phyloP scores from a whole-genome alignment of 2,113 vertebrate genomes.

The Myiagra hebetior region DNA sequence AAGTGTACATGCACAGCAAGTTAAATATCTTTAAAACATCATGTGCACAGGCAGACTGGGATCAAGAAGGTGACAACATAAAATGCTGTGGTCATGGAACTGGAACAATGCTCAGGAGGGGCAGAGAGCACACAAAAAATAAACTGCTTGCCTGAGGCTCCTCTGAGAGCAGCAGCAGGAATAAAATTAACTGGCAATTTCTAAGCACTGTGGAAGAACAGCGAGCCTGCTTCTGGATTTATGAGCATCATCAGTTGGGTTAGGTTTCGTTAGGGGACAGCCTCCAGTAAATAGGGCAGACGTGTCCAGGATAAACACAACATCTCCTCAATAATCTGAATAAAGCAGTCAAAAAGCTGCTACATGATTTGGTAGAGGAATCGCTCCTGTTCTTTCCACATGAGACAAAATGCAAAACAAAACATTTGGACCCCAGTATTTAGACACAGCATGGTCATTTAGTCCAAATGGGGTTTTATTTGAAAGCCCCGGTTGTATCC shows the following conservation, averaged over 20 bases:
- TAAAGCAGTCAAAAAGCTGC: neutral
- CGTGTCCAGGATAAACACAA: neutral
- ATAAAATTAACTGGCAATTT: neutral
- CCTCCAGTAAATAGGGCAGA: neutral
- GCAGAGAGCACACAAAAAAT: neutral
- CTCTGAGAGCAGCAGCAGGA: neutral
- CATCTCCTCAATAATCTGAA: neutral
- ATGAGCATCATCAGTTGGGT: neutral
- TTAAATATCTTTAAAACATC: neutral
- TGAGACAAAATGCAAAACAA: neutral
- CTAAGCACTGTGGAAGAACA: neutral
- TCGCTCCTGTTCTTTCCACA: neutral
- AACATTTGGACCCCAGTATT: neutral
- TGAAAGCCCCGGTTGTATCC: accelerated
- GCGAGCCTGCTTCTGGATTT: neutral
- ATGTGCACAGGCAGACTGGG: neutral
- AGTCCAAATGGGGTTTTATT: accelerated
- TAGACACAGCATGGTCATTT: neutral
- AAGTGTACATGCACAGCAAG: accelerated
- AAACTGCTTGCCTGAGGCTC: neutral
- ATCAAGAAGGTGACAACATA: neutral
- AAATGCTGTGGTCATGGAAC: neutral
- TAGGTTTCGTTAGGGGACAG: neutral
- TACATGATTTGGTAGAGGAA: neutral
- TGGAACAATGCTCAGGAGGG: neutral